A percentile compares a stretch with the other conserved stretches of the same genome.
phyloP scores from a whole-genome alignment of 1,140 invertebrate species.

The Zaprionus capensis region DNA sequence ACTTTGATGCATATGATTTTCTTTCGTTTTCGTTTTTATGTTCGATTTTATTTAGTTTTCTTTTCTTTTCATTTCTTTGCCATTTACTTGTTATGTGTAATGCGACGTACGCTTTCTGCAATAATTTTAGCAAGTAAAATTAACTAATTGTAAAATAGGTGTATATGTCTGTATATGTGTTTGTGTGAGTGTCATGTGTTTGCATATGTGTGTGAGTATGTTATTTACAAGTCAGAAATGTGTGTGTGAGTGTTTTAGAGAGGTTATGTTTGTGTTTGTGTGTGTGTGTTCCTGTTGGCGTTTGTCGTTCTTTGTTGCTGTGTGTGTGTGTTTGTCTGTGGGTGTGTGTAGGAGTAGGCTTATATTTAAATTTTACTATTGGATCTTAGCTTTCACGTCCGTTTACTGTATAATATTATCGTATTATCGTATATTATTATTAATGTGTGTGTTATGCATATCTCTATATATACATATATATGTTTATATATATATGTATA shows the following conservation, averaged over 20 bases:
- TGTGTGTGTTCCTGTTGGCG: slow-evolving; percentile 32
- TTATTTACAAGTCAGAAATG: slow-evolving; percentile 71
- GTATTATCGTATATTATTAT: slow-evolving; percentile 38
- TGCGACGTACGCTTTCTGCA: slow-evolving; percentile 63
- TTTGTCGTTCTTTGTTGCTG: neutral
- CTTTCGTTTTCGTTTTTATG: slow-evolving; percentile 38
- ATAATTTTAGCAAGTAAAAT: slow-evolving; percentile 69
- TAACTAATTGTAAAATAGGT: slow-evolving; percentile 78
- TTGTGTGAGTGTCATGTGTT: slow-evolving; percentile 36
- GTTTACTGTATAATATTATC: slow-evolving; percentile 56
- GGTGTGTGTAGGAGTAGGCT: slow-evolving; percentile 43
- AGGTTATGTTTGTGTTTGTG: slow-evolving; percentile 23
- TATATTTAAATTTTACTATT: slow-evolving; percentile 50
- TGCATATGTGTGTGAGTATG: slow-evolving; percentile 37
- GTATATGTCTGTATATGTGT: slow-evolving; percentile 35
- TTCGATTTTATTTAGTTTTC: slow-evolving; percentile 20
- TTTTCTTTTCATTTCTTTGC: slow-evolving; percentile 40
- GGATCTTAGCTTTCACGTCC: slow-evolving; percentile 50
- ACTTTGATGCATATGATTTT: slow-evolving; percentile 74
- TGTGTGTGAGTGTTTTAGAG: slow-evolving; percentile 8
- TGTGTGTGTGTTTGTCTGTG: slow-evolving; percentile 18
- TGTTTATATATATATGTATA: slow-evolving; percentile 19
- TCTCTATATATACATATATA: slow-evolving; percentile 32
- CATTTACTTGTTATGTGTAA: slow-evolving; percentile 65
- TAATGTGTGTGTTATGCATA: slow-evolving; percentile 49